Evolutionary conservation across 2,113 vertebrate species (phyloP).

Genomic region (Peucedramus taeniatus): DNA sequence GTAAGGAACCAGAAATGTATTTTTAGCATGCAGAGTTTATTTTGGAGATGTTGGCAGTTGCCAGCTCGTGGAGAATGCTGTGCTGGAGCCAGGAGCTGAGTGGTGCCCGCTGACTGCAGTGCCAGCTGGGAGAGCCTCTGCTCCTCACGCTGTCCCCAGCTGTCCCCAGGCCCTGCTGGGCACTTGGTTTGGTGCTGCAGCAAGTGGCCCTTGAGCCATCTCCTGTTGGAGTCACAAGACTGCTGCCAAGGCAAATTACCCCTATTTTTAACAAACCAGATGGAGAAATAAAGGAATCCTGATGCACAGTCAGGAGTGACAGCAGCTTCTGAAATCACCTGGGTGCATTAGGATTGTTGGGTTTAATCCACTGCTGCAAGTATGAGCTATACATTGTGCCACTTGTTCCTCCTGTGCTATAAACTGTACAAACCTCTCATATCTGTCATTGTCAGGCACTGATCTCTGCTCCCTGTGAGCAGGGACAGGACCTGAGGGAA

Average conservation of each 20-base stretch:
- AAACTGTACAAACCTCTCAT: background rate
- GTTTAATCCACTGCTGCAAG: background rate
- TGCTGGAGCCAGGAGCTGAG: background rate
- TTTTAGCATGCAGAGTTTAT: constrained; percentile 21
- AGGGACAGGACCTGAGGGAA: background rate
- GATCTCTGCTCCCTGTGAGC: background rate
- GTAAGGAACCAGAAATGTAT: background rate
- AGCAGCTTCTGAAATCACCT: background rate
- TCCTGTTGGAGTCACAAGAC: background rate
- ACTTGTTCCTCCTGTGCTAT: background rate
- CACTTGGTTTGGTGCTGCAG: background rate
- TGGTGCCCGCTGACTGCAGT: background rate
- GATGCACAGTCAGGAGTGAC: background rate
- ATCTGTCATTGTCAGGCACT: background rate
- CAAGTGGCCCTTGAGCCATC: background rate
- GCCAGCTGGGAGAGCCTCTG: background rate
- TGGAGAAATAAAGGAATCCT: background rate
- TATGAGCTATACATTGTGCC: background rate
- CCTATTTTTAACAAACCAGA: background rate
- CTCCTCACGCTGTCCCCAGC: background rate
- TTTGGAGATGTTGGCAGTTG: background rate
- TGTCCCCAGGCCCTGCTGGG: background rate
- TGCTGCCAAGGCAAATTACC: background rate
- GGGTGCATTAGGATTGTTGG: background rate
- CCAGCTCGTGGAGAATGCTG: background rate